phyloP scores from a whole-genome alignment of 1,140 invertebrate genomes.

The Atopsyche davidsoni region DNA sequence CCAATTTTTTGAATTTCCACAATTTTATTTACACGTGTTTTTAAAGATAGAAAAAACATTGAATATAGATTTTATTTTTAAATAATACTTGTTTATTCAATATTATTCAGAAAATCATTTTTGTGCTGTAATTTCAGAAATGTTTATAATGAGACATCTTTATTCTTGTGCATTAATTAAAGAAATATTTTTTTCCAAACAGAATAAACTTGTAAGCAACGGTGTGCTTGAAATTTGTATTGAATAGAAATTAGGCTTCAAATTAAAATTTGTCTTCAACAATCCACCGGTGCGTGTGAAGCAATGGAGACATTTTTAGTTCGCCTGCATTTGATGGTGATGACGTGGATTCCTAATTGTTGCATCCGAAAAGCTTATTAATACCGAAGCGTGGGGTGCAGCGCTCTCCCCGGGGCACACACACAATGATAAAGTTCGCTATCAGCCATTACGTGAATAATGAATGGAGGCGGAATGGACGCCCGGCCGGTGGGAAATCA shows the following conservation, averaged over 20 bases:
- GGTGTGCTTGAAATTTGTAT: background rate
- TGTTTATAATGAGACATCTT: no score
- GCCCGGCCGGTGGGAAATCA: constrained; percentile 12
- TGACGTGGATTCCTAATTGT: constrained; percentile 11
- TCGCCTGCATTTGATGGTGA: no score
- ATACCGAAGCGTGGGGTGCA: constrained; percentile 7
- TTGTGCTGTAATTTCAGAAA: no score
- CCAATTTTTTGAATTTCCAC: no score
- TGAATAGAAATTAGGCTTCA: background rate
- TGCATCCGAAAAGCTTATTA: constrained; percentile 12
- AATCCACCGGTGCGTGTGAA: background rate
- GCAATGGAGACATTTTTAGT: no score
- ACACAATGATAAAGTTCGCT: constrained; percentile 14
- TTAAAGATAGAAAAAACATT: no score
- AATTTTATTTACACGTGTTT: no score
- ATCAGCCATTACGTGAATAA: constrained; percentile 11
- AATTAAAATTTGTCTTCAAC: background rate
- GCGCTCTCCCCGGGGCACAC: constrained; percentile 3
- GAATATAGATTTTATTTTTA: no score
- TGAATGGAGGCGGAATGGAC: constrained; percentile 3
- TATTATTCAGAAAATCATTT: no score
- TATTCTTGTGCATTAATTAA: constrained; percentile 8
- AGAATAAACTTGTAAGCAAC: constrained; percentile 4
- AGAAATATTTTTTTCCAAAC: background rate
- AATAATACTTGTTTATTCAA: no score